phyloP scores from a whole-genome alignment of 1,140 invertebrate species.

The Drosophila watanabei region DNA sequence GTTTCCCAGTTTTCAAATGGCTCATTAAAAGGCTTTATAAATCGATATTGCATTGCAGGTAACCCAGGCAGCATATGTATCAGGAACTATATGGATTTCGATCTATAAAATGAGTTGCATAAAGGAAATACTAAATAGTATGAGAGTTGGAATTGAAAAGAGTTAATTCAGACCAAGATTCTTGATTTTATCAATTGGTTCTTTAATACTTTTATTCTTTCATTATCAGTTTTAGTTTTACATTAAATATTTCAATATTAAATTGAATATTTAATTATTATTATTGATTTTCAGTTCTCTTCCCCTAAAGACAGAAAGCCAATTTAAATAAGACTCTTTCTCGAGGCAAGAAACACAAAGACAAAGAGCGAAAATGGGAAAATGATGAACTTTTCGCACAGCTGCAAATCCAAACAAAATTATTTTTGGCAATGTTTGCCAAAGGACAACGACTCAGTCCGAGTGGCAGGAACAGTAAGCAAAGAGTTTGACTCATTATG shows the following conservation, averaged over 20 bases:
- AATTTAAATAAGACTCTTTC: constrained; percentile 14
- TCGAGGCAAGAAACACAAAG: constrained; percentile 13
- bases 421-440: constrained; percentile 31
- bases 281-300: neutral
- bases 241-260: no score
- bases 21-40: constrained; percentile 14
- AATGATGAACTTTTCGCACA: constrained; percentile 10
- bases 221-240: no score
- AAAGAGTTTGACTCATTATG: neutral
- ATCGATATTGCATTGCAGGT: neutral
- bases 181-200: no score
- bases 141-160: neutral
- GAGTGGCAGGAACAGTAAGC: neutral
- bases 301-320: neutral
- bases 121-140: neutral
- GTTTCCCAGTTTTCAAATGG: neutral
- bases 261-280: no score
- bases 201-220: no score
- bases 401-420: constrained; percentile 30
- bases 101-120: neutral
- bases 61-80: neutral
- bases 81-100: neutral
- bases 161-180: neutral
- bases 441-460: neutral
- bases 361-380: neutral